A percentile compares a stretch with the other conserved stretches of the same genome.
Conservation (phyloP, 2,888 invertebrate genomes). For the Dicyrtomina minuta region DNA sequence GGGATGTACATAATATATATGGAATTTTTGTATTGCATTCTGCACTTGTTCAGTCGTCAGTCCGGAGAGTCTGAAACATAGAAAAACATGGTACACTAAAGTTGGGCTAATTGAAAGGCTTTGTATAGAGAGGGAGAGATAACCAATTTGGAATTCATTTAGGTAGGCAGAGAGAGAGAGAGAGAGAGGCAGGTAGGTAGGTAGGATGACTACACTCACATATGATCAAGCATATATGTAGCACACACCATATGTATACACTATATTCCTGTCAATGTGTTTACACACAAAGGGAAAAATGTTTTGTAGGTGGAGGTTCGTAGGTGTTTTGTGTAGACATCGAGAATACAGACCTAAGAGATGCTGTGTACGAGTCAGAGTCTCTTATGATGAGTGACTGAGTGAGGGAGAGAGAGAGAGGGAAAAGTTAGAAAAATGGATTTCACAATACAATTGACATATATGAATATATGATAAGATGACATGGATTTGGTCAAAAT, state of each 20-base stretch:
- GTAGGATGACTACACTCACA: background rate
- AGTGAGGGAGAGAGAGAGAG: background rate
- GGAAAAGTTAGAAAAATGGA: background rate
- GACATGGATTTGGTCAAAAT: conserved; percentile 32
- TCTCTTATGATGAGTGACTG: background rate
- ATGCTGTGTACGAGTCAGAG: background rate
- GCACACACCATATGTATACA: background rate
- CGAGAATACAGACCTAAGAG: background rate
- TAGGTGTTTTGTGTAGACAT: conserved; percentile 12
- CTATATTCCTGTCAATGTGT: background rate
- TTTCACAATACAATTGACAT: conserved; percentile 32
- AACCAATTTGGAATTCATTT: background rate
- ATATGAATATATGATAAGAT: conserved; percentile 13
- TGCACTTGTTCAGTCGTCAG: too few species aligned
- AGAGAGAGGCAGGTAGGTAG: background rate
- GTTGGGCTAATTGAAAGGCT: conserved; percentile 7
- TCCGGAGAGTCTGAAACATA: too few species aligned
- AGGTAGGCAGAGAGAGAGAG: background rate
- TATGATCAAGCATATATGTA: too few species aligned
- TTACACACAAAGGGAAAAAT: background rate
- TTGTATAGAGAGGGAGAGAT: background rate
- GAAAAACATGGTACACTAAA: background rate
- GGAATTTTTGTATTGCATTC: too few species aligned
- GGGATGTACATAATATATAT: too few species aligned
- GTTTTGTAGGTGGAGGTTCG: conserved; percentile 5